Evolutionary conservation across 1,140 invertebrate species (phyloP).

Genomic region (Sarcophaga bullata): DNA sequence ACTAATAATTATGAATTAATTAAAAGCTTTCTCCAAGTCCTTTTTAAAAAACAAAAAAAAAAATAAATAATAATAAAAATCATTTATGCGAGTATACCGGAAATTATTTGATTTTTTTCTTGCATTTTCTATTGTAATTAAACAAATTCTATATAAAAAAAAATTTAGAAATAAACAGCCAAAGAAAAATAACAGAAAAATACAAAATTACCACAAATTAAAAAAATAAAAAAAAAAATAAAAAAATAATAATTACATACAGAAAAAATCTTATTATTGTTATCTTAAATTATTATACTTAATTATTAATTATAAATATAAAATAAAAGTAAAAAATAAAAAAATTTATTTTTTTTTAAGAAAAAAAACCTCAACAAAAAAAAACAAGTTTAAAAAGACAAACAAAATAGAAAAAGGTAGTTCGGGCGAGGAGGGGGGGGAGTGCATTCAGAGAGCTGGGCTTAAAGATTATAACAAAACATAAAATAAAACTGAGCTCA

Average conservation of each 20-base stretch:
- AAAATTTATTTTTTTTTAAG: slow-evolving; percentile 43
- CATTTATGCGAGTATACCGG: neutral
- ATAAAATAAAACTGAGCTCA: slow-evolving; percentile 18
- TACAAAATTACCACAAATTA: neutral
- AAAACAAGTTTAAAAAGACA: neutral
- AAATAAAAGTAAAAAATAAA: slow-evolving; percentile 50
- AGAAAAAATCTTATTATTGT: slow-evolving; percentile 45
- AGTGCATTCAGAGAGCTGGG: neutral
- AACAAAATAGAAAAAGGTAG: neutral
- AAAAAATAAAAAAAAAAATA: slow-evolving; percentile 1
- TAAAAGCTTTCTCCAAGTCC: neutral
- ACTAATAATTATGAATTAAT: neutral
- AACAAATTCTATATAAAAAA: neutral
- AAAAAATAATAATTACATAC: slow-evolving; percentile 50
- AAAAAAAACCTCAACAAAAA: neutral
- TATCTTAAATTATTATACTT: too few relatives aligned
- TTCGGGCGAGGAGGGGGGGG: neutral
- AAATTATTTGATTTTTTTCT: neutral
- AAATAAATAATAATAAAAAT: neutral
- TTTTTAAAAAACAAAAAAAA: too few relatives aligned
- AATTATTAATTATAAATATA: slow-evolving; percentile 39
- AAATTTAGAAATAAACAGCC: slow-evolving; percentile 3
- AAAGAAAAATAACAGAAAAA: slow-evolving; percentile 7
- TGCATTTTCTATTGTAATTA: too few relatives aligned
- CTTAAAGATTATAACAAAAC: slow-evolving; percentile 9